Conservation (phyloP, 2,797 vertebrate genomes). For the Lithobates sylvaticus region DNA sequence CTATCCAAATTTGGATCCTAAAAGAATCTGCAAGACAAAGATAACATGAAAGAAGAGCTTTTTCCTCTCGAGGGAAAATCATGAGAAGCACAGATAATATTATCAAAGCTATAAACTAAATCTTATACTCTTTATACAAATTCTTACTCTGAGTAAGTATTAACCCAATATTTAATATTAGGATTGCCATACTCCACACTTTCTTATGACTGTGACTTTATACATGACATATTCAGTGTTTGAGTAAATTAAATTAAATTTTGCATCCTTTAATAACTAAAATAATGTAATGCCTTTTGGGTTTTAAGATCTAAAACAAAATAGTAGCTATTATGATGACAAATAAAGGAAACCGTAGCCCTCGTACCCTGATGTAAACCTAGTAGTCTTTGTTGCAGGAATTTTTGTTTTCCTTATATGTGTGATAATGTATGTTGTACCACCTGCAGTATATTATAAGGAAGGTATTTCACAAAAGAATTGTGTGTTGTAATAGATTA, state of each 20-base stretch:
- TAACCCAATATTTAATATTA: background rate
- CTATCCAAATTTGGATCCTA: constrained; percentile 32
- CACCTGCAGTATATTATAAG: background rate
- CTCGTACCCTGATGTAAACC: background rate
- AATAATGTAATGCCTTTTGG: background rate
- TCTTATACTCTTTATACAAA: background rate
- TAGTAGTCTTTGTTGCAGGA: background rate
- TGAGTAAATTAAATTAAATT: background rate
- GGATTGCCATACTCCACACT: background rate
- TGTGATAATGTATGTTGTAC: background rate
- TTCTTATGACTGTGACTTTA: background rate
- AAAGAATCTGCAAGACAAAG: constrained; percentile 42
- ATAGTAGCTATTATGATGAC: background rate
- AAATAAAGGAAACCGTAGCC: background rate
- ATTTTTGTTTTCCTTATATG: background rate
- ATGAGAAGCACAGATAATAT: constrained; percentile 35
- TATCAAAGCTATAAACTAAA: constrained; percentile 41
- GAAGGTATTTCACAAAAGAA: background rate
- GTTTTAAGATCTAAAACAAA: background rate
- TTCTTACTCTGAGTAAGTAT: background rate
- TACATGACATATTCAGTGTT: background rate
- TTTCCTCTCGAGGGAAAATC: constrained; percentile 21
- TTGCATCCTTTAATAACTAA: background rate
- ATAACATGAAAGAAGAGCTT: constrained; percentile 45
- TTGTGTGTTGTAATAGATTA: background rate